phyloP scores from a whole-genome alignment of 2,888 invertebrate species.

The Ischnura elegans region DNA sequence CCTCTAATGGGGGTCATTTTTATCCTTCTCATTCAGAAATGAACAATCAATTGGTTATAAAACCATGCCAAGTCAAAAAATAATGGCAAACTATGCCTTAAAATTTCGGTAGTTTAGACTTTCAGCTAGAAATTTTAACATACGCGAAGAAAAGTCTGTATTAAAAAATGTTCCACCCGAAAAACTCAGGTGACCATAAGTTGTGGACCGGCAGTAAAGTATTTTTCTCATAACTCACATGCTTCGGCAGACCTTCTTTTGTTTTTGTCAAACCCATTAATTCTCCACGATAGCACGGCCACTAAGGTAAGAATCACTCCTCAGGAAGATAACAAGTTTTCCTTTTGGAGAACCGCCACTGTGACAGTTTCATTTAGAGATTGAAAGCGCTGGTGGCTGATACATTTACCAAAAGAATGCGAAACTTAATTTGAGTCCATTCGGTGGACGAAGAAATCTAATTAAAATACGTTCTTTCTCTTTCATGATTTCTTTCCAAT shows the following conservation, averaged over 20 bases:
- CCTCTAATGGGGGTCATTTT: too few relatives aligned
- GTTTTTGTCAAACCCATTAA: conserved; percentile 39
- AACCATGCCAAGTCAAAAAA: too few relatives aligned
- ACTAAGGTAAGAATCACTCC: conserved; percentile 45
- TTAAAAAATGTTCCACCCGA: not conserved
- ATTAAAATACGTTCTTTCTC: conserved; percentile 45
- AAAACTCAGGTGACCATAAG: not conserved
- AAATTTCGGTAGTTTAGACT: too few relatives aligned
- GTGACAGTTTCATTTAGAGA: conserved; percentile 64
- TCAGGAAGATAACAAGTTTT: conserved; percentile 57
- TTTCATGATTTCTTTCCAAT: not conserved
- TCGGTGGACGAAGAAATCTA: not conserved
- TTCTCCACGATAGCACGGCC: conserved; percentile 19
- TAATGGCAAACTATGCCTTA: too few relatives aligned
- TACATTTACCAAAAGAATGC: conserved; percentile 61
- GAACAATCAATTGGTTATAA: too few relatives aligned
- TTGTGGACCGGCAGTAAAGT: not conserved
- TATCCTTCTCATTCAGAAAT: too few relatives aligned
- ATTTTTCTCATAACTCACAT: conserved; percentile 35
- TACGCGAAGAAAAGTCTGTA: not conserved
- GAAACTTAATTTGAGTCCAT: conserved; percentile 57
- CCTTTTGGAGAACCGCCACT: conserved; percentile 33
- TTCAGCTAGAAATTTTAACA: too few relatives aligned
- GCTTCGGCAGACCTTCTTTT: conserved; percentile 2
- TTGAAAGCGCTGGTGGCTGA: conserved; percentile 26